These are phyloP conservation scores for Masnerella sp. DNA, from an alignment of 2,888 invertebrate genomes.

Conservation along the genomic window DNA sequence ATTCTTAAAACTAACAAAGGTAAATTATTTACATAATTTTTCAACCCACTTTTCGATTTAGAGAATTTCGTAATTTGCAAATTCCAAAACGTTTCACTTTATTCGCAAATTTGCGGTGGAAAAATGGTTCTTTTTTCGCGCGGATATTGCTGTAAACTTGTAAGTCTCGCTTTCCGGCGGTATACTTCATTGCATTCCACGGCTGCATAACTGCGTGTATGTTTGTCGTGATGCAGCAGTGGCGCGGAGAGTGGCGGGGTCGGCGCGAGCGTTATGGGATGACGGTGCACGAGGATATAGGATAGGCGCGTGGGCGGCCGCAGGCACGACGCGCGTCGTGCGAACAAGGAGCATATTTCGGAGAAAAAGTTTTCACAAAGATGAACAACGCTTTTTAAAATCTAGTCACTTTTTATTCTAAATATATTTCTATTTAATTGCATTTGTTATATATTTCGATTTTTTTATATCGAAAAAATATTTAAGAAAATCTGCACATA, in stretches of 20 bases:
- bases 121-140: too few relatives aligned
- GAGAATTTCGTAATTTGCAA: too few relatives aligned
- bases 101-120: too few relatives aligned
- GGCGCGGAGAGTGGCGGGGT: conserved; percentile 60
- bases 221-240: conserved; percentile 65
- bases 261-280: conserved; percentile 67
- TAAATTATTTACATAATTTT: too few relatives aligned
- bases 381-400: conserved; percentile 36
- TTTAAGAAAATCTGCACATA: too few relatives aligned
- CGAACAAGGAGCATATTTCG: conserved; percentile 63
- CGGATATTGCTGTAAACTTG: conserved; percentile 45
- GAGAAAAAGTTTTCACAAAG: conserved; percentile 49
- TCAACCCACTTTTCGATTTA: too few relatives aligned
- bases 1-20: too few relatives aligned
- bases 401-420: conserved; percentile 10
- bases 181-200: conserved; percentile 53
- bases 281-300: conserved; percentile 72
- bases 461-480: too few relatives aligned
- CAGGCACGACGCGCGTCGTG: conserved; percentile 77
- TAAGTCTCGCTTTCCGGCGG: conserved; percentile 42
- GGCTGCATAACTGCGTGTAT: conserved; percentile 59
- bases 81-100: too few relatives aligned
- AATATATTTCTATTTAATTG: conserved; percentile 18
- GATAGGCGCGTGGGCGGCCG: conserved; percentile 78
- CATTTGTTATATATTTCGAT: too few relatives aligned